Evolutionary conservation across 2,888 invertebrate genomes (phyloP), one percentile per base, ranked within the genome.

Genomic region (Drosophila testacea): DNA sequence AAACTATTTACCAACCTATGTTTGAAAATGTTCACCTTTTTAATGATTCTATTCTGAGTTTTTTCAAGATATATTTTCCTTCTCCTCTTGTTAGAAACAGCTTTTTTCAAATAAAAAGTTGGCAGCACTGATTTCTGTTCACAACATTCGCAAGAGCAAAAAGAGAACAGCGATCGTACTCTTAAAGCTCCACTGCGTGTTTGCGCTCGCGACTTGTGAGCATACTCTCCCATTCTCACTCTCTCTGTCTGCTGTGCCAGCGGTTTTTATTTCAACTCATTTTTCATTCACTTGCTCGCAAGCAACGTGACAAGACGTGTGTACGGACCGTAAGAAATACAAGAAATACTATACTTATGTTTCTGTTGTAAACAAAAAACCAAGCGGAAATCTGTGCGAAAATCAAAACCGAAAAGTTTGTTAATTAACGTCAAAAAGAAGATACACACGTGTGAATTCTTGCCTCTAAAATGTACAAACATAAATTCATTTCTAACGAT

Each of bases 381-480:
- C 34, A 38, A 39, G 28, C 30, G 34, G 34, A 54, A 63, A 38
- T 32, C 46, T 70, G 13, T 52, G 52, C 48, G 48, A 51, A 54
- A 57, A 36, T 27, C 28, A 55, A 54, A 76, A 42, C 30, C 56
- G 34, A 59, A 16, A 32, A 16, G 56, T 22, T 11, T 22, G 13
- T 38, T 38, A 52, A 22, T 42, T 41, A 28, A 52, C 48, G 34
- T 38, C 10, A 28, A 59, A 46, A 38, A 52, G 11, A 28, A 38
- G 55, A 56, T 2, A 54, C 57, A 52, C 46, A 39, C 28, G 22
- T 28, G 57, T 46, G 56, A 47, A 60, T 28, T 55, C 50, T 59
- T 59, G 71, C 66, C 67, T 54, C 62, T 55, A 57, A 71, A 84
- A 79, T 80, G 86, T 69, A 83, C 83, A 83, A 75, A 83, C 77